Conservation (phyloP, 2,888 invertebrate genomes). For the Lasioglossum villosulum region DNA sequence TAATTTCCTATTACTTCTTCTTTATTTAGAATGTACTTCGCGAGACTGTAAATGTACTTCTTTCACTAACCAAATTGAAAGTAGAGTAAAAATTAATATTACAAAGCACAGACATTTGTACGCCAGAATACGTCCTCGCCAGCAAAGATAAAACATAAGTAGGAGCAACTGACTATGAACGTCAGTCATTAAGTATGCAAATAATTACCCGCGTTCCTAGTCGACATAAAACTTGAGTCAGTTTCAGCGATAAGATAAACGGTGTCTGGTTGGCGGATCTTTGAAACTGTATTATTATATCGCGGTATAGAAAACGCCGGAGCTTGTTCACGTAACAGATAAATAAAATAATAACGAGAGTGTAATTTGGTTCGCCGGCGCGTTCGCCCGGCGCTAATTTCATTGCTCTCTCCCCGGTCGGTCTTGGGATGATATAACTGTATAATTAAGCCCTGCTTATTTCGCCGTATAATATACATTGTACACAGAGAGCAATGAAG, state of each 20-base stretch:
- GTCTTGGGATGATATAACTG: neutral
- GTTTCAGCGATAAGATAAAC: neutral
- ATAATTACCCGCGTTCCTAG: neutral
- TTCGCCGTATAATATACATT: slow-evolving; percentile 4
- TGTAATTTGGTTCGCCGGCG: neutral
- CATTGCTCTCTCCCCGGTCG: neutral
- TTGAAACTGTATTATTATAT: neutral
- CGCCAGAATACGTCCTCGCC: neutral
- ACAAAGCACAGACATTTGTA: neutral
- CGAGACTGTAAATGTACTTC: neutral
- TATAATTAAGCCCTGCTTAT: slow-evolving; percentile 3
- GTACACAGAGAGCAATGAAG: neutral
- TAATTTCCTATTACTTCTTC: too few species aligned
- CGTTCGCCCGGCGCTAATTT: neutral
- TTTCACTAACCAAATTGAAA: neutral
- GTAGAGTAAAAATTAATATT: neutral
- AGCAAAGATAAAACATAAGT: neutral
- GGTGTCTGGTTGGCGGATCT: neutral
- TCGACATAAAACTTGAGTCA: neutral
- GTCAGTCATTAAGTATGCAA: neutral
- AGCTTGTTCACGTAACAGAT: neutral
- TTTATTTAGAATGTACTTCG: too few species aligned
- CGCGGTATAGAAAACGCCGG: neutral
- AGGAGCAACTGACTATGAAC: neutral
- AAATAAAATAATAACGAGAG: neutral